These are phyloP conservation scores for Dromas ardeola DNA, from an alignment of 2,113 vertebrate species.

Conservation along the genomic window DNA sequence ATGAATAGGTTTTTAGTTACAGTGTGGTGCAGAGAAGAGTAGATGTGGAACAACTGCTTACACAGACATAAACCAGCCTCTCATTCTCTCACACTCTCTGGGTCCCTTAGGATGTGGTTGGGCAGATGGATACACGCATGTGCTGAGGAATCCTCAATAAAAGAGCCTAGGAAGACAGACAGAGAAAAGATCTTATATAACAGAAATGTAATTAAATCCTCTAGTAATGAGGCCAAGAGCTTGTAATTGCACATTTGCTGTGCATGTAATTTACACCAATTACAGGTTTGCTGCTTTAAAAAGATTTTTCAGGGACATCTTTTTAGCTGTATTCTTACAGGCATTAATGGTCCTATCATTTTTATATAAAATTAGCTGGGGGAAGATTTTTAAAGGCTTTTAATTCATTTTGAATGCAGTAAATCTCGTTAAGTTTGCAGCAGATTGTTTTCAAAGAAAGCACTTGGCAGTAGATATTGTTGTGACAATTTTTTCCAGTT, in stretches of 20 bases:
- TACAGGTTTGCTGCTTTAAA: background rate
- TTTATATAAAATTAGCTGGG: background rate
- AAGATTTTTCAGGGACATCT: background rate
- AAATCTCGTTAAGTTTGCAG: background rate
- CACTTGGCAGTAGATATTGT: background rate
- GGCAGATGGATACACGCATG: constrained; percentile 62
- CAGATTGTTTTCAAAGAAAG: constrained; percentile 1
- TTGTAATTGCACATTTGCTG: background rate
- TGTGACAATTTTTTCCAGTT: background rate
- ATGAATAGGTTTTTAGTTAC: constrained; percentile 67
- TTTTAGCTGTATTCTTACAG: background rate
- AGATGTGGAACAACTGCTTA: constrained; percentile 58
- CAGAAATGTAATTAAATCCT: background rate
- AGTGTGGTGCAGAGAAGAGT: constrained; percentile 29
- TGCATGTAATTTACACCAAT: background rate
- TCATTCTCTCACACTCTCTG: constrained; percentile 26
- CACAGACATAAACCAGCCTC: constrained; percentile 40
- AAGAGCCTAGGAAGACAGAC: background rate
- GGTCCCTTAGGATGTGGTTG: constrained; percentile 71
- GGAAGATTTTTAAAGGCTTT: background rate
- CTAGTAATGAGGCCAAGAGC: background rate
- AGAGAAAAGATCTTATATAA: background rate
- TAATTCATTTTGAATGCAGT: background rate
- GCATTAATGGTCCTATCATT: background rate
- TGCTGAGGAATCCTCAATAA: background rate